phyloP scores from a whole-genome alignment of 1,140 invertebrate genomes.

The Drosophila grimshawi region DNA sequence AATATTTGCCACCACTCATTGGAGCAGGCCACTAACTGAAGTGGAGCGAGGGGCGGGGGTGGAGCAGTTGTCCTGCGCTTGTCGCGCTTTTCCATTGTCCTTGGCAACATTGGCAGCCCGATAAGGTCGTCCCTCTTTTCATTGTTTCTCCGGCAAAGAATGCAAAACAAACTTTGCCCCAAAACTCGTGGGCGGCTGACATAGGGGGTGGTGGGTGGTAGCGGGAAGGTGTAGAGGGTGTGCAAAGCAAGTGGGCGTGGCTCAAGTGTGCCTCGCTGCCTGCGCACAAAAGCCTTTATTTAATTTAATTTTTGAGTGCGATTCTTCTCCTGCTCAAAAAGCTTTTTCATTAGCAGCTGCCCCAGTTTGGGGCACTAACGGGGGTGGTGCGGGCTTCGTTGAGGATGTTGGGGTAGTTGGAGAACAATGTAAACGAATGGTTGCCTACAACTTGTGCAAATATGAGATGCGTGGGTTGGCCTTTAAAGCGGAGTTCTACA shows the following conservation, averaged over 20 bases:
- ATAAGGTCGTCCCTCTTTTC: constrained; percentile 33
- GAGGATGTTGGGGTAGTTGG: too few species aligned
- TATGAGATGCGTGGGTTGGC: not conserved
- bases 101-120: constrained; percentile 48
- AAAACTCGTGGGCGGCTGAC: constrained; percentile 35
- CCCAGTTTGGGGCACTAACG: too few species aligned
- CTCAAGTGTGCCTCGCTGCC: constrained; percentile 48
- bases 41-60: too few species aligned
- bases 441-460: not conserved
- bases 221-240: not conserved
- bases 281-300: constrained; percentile 68
- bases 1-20: constrained; percentile 41
- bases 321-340: constrained; percentile 25
- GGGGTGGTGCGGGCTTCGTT: not conserved
- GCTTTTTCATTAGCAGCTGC: constrained; percentile 56
- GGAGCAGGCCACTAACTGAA: not conserved
- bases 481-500: too few species aligned
- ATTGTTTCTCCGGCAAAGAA: constrained; percentile 41
- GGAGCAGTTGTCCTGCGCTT: constrained; percentile 46
- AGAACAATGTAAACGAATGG: constrained; percentile 19
- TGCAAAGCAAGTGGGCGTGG: constrained; percentile 27
- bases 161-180: constrained; percentile 58
- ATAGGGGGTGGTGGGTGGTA: not conserved
- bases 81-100: constrained; percentile 48
- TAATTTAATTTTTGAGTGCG: constrained; percentile 67